Base-by-base conservation (phyloP, 2,797 vertebrate species). In the Enteromius fasciolatus region DNA sequence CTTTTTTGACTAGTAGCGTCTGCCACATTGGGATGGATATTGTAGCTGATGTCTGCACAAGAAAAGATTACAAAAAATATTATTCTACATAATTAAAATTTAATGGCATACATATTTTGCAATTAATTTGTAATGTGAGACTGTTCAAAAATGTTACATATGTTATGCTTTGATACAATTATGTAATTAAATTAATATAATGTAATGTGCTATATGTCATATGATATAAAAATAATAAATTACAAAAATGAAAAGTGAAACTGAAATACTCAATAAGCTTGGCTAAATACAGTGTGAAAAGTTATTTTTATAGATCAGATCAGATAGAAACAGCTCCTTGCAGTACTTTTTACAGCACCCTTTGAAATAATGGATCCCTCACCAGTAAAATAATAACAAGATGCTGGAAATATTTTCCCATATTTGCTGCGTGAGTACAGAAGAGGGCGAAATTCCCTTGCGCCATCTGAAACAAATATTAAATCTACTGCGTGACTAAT, bases 401-500 rank as follows among this genome's bases (percentile, higher is more conserved):
- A 76, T 93, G 89, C 54, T 93, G 92, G 83, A 94, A 92, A 54
- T 87, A 88, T 17, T 52, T 68, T 0, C 86, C 87, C 82, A 93
- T 76, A 20, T 89, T 87, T 0, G 86, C 87, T 0, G 86, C 92
- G 10, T 94, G 86, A 14, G 90, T 92, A 61, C 87, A 92, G 89
- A 92, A 94, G 76, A 93, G 85, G 46, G 92, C 91, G 66, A 94
- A 91, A 81, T 92, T 92, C 15, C 90, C 89, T 78, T 93, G 92
- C 25, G 89, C 83, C 54, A 92, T 88, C 93, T 94, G 81, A 14
- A 85, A 23, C n/a, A 59, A 6, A 83, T 6, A 41, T 69, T 20
- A 57, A 70, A 36, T 10, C 3, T 1, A 28, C 25, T 57, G 33
- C 23, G 17, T 36, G 50, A 82, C 31, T 46, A 79, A 33, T 77